Conservation (phyloP, 2,888 invertebrate genomes). For the Brachyptera putata region DNA sequence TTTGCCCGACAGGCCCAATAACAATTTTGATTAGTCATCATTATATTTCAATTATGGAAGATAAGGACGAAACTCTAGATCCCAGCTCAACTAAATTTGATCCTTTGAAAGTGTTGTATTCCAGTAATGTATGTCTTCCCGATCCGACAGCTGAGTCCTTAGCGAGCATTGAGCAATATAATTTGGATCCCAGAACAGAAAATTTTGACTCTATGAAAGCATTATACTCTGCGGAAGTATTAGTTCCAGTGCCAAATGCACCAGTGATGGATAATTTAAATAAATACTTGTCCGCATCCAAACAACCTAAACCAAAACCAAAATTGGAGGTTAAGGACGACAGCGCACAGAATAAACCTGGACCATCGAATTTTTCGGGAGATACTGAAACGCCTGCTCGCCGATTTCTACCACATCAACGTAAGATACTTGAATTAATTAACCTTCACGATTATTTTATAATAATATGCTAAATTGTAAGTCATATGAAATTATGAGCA, state of each 20-base stretch:
- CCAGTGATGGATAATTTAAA: conserved; percentile 64
- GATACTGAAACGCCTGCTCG: conserved; percentile 35
- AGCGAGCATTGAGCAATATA: not conserved
- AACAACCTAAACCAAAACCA: not conserved
- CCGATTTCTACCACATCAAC: conserved; percentile 50
- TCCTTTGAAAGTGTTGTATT: conserved; percentile 8
- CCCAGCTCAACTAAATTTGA: not conserved
- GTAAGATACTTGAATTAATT: conserved; percentile 40
- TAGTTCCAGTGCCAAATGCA: conserved; percentile 54
- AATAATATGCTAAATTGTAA: too few relatives aligned
- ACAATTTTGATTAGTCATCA: not conserved
- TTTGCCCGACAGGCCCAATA: too few relatives aligned
- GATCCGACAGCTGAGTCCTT: not conserved
- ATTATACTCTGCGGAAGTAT: conserved; percentile 55
- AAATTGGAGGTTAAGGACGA: conserved; percentile 42
- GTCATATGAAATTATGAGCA: too few relatives aligned
- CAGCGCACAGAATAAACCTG: not conserved
- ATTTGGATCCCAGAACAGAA: conserved; percentile 52
- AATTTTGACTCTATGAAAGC: conserved; percentile 67
- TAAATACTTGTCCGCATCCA: conserved; percentile 46
- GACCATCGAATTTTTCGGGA: not conserved
- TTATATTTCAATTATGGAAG: not conserved
- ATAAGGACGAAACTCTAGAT: conserved; percentile 1
- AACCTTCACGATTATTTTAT: too few relatives aligned
- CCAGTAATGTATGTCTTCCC: not conserved